These are phyloP conservation scores for Rhagium mordax DNA, from an alignment of 2,888 invertebrate genomes.

Conservation along the genomic window DNA sequence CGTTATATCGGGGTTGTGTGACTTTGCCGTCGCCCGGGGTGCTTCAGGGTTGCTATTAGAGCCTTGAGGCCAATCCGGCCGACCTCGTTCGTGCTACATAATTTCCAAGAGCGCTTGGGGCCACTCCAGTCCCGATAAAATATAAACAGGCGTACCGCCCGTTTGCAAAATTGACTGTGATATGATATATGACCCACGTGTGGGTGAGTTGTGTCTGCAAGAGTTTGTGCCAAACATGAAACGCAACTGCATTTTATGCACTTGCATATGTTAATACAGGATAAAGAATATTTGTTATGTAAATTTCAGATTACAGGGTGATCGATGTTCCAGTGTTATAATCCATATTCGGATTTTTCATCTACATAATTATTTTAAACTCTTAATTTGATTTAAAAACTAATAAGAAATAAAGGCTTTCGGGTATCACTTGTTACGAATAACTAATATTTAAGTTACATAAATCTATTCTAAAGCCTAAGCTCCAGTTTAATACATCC, in stretches of 20 bases:
- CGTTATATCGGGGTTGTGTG: constrained; percentile 42
- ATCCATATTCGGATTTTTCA: too few relatives aligned
- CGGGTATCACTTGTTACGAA: too few relatives aligned
- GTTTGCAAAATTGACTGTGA: constrained; percentile 56
- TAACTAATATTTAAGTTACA: too few relatives aligned
- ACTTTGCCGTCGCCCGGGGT: constrained; percentile 54
- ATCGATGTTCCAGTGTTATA: too few relatives aligned
- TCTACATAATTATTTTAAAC: too few relatives aligned
- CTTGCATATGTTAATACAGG: not conserved
- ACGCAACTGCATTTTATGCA: not conserved
- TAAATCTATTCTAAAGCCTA: too few relatives aligned
- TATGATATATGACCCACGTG: constrained; percentile 57
- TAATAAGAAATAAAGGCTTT: too few relatives aligned
- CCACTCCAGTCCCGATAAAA: constrained; percentile 61
- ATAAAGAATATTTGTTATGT: not conserved
- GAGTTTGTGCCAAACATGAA: not conserved
- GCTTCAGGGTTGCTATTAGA: constrained; percentile 58
- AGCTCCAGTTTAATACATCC: too few relatives aligned
- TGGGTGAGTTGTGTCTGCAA: constrained; percentile 45
- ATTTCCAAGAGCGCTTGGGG: constrained; percentile 61
- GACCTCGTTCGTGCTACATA: constrained; percentile 63
- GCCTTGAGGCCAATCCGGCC: constrained; percentile 60
- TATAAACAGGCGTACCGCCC: constrained; percentile 57
- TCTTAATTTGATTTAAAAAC: too few relatives aligned
- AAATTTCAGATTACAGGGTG: not conserved